These are phyloP conservation scores for Istiophorus platypterus DNA, from an alignment of 2,113 vertebrate genomes.

Conservation along the genomic window DNA sequence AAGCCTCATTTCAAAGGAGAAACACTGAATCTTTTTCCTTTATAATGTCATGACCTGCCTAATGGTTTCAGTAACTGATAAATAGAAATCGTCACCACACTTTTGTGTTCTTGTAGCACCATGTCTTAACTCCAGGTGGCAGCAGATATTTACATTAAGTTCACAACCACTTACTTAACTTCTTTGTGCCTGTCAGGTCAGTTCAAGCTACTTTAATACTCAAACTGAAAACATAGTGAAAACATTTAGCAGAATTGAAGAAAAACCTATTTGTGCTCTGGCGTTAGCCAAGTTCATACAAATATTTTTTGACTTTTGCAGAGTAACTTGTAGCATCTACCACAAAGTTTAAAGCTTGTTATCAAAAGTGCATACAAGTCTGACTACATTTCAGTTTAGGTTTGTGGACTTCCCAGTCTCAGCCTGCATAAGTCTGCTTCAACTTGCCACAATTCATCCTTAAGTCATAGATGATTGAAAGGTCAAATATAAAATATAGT, in stretches of 20 bases:
- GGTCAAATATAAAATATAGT: too few relatives aligned
- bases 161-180: not conserved
- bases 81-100: too few relatives aligned
- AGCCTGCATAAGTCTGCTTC: not conserved
- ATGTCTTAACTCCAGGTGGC: conserved; percentile 46
- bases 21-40: too few relatives aligned
- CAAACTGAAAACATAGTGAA: not conserved
- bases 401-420: not conserved
- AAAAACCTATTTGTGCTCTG: not conserved
- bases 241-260: not conserved
- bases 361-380: not conserved
- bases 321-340: not conserved
- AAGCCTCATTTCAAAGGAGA: not conserved
- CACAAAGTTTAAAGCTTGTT: not conserved
- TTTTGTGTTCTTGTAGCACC: not conserved
- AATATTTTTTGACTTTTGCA: not conserved
- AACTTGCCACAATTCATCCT: not conserved
- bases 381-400: not conserved
- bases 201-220: not conserved
- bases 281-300: not conserved
- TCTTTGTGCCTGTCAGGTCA: not conserved
- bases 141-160: conserved; percentile 37
- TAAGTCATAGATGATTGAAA: not conserved
- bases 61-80: not conserved
- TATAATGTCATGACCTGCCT: not conserved